A percentile compares a stretch with the other conserved stretches of the same genome.
These are phyloP conservation scores for Bolinopsis microptera DNA, from an alignment of 37 sponge, comb jelly and placozoan species.

Conservation along the genomic window DNA sequence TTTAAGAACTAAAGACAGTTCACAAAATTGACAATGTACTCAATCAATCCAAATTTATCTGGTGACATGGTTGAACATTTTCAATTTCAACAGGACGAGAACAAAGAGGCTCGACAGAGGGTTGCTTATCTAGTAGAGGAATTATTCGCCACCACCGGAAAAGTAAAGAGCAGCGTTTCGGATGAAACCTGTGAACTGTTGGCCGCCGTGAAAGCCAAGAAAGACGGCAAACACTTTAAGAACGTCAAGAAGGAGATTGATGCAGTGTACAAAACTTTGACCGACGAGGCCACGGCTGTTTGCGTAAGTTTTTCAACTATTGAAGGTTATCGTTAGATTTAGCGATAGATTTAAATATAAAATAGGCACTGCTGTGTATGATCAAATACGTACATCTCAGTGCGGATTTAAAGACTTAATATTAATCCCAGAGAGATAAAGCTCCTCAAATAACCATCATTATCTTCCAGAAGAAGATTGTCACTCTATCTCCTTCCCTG, in stretches of 20 bases:
- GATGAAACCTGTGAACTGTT: slow-evolving; percentile 62
- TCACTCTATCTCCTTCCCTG: slow-evolving; percentile 7
- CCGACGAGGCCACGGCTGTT: slow-evolving; percentile 48
- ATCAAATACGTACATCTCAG: too few relatives aligned
- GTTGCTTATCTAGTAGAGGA: slow-evolving; percentile 72
- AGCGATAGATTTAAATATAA: too few relatives aligned
- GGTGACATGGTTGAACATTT: too few relatives aligned
- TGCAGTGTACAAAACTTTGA: slow-evolving; percentile 52
- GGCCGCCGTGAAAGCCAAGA: slow-evolving; percentile 68
- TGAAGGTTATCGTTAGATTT: too few relatives aligned
- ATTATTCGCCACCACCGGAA: slow-evolving; percentile 55
- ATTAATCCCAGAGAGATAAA: too few relatives aligned
- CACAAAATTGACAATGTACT: too few relatives aligned
- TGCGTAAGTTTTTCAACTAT: background rate
- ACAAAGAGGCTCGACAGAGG: slow-evolving; percentile 69
- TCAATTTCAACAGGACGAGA: slow-evolving; percentile 68
- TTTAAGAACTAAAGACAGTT: too few relatives aligned
- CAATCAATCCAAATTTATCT: too few relatives aligned
- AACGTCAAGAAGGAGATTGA: slow-evolving; percentile 66
- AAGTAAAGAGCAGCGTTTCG: slow-evolving; percentile 52
- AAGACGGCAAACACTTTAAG: slow-evolving; percentile 71
- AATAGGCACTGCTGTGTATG: too few relatives aligned
- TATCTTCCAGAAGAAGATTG: slow-evolving; percentile 41
- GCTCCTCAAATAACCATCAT: background rate
- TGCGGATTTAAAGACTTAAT: too few relatives aligned